Conservation (phyloP, 2,113 vertebrate genomes). For the Hystrix brachyura region DNA sequence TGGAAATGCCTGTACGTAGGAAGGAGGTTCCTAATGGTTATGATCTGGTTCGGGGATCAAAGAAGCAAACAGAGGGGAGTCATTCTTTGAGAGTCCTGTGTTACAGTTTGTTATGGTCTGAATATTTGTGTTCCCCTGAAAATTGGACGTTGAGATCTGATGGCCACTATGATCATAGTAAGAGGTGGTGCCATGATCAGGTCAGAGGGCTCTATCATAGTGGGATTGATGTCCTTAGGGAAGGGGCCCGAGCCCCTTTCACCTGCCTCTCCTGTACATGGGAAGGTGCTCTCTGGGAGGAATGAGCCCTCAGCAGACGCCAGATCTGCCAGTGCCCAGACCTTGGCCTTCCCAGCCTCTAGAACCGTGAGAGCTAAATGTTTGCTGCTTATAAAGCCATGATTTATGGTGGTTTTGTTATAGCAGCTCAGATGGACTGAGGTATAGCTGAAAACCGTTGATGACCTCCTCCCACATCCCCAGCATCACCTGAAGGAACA, state of each 20-base stretch:
- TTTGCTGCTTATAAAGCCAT: neutral
- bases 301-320: no score
- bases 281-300: neutral
- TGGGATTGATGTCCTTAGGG: neutral
- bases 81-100: neutral
- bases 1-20: neutral
- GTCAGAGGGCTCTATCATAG: neutral
- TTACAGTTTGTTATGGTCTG: neutral
- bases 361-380: neutral
- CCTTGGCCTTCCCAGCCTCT: neutral
- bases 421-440: neutral
- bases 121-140: neutral
- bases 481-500: neutral
- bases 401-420: neutral
- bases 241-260: neutral
- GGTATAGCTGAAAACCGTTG: neutral
- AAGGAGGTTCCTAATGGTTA: constrained; percentile 2
- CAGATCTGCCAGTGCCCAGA: neutral
- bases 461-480: neutral
- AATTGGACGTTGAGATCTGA: neutral
- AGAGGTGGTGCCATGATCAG: neutral
- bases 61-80: neutral
- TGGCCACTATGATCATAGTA: neutral
- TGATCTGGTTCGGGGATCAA: constrained; percentile 40
- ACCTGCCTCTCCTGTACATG: neutral